Evolutionary conservation across 2,113 vertebrate species (phyloP).

Genomic region (Elephas maximus): DNA sequence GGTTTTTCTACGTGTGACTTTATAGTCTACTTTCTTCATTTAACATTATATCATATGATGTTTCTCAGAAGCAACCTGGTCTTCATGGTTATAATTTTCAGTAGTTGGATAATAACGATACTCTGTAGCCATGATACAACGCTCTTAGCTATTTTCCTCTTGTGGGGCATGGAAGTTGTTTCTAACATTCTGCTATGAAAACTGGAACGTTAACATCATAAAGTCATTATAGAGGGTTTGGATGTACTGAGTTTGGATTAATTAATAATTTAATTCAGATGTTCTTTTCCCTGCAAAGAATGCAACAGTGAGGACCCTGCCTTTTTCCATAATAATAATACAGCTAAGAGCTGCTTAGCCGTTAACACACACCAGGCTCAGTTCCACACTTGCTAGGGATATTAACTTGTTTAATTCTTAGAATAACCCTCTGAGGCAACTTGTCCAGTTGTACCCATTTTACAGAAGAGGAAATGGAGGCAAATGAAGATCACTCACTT

Average conservation of each 20-base stretch:
- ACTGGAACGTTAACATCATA: background rate
- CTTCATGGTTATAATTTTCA: background rate
- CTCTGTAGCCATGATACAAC: accelerated
- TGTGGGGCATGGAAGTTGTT: background rate
- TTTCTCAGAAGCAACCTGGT: background rate
- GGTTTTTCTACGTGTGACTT: no score
- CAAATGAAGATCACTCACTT: background rate
- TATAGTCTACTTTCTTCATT: background rate
- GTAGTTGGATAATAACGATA: background rate
- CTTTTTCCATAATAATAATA: background rate
- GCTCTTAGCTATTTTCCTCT: accelerated
- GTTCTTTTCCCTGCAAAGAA: background rate
- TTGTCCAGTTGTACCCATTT: background rate
- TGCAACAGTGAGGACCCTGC: background rate
- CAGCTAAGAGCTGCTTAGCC: background rate
- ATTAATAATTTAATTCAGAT: background rate
- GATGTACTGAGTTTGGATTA: background rate
- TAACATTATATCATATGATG: accelerated
- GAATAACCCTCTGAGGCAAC: background rate
- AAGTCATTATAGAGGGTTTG: background rate
- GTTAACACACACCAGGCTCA: background rate
- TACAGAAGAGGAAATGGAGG: background rate
- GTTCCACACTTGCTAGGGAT: no score
- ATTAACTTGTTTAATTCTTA: background rate
- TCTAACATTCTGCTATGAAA: background rate